A percentile compares a stretch with the other conserved stretches of the same genome.
Conservation (phyloP, 2,888 invertebrate species). For the Sepioteuthis lessoniana region DNA sequence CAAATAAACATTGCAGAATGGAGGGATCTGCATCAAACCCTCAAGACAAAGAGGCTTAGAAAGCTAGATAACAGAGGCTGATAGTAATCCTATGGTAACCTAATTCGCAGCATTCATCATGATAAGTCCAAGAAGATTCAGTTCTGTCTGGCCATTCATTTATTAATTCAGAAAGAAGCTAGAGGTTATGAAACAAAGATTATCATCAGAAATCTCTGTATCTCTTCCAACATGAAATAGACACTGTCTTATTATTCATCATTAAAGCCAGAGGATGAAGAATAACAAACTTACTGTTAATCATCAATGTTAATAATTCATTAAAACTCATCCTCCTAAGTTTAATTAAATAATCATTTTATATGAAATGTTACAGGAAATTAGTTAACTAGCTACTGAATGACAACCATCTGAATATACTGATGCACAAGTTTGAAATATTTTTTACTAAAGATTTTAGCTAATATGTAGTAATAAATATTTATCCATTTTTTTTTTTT, state of each 20-base stretch:
- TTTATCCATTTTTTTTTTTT: no score
- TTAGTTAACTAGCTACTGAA: background rate
- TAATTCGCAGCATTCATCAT: background rate
- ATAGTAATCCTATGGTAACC: background rate
- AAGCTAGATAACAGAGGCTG: background rate
- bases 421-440: background rate
- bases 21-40: background rate
- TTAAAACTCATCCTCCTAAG: background rate
- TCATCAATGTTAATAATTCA: background rate
- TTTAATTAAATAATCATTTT: background rate
- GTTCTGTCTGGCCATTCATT: background rate
- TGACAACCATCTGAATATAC: background rate
- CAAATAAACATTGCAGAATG: background rate
- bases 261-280: background rate
- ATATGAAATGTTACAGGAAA: background rate
- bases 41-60: background rate
- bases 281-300: background rate
- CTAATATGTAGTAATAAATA: no score
- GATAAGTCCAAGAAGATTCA: background rate
- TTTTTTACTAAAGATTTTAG: background rate
- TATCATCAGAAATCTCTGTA: background rate
- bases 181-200: background rate
- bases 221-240: background rate
- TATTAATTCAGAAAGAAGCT: background rate
- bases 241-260: slow-evolving; percentile 2